A percentile compares a stretch with the other conserved stretches of the same genome.
Evolutionary conservation across 2,888 invertebrate genomes (phyloP).

Genomic region (Euzetes globulus): DNA sequence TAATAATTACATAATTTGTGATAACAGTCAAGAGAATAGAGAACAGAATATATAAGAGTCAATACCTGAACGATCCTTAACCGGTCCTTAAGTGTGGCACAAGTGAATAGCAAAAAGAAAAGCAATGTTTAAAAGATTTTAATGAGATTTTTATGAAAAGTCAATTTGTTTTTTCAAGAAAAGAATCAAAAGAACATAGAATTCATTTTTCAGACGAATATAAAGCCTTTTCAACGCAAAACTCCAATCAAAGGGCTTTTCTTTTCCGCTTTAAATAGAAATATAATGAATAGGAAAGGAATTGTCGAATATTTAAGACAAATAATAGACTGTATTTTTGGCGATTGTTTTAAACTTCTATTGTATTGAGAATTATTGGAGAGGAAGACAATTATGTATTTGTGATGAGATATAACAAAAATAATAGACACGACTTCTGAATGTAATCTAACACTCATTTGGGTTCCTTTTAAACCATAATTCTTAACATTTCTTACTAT

Average conservation of each 20-base stretch:
- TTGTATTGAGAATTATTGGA: background rate
- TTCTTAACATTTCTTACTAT: no score
- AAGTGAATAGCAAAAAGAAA: slow-evolving; percentile 6
- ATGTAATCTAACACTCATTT: no score
- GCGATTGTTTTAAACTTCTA: background rate
- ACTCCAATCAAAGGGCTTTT: background rate
- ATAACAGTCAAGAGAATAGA: background rate
- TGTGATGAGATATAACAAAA: background rate
- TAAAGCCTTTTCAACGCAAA: background rate
- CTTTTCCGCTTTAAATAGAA: background rate
- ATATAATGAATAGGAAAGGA: background rate
- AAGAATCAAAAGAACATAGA: background rate
- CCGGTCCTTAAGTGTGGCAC: slow-evolving; percentile 18
- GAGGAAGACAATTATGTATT: background rate
- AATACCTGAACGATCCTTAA: slow-evolving; percentile 26
- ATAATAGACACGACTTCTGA: background rate
- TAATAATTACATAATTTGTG: background rate
- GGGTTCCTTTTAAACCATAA: no score
- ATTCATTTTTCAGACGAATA: background rate
- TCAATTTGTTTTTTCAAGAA: background rate
- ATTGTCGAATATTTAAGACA: background rate
- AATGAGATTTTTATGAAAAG: slow-evolving; percentile 3
- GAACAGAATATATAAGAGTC: background rate
- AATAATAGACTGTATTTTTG: background rate
- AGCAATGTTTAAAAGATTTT: slow-evolving; percentile 13